Evolutionary conservation across 30 jellyfish, hydroid and myxozoan species (phyloP).

Genomic region (Sanderia malayensis): DNA sequence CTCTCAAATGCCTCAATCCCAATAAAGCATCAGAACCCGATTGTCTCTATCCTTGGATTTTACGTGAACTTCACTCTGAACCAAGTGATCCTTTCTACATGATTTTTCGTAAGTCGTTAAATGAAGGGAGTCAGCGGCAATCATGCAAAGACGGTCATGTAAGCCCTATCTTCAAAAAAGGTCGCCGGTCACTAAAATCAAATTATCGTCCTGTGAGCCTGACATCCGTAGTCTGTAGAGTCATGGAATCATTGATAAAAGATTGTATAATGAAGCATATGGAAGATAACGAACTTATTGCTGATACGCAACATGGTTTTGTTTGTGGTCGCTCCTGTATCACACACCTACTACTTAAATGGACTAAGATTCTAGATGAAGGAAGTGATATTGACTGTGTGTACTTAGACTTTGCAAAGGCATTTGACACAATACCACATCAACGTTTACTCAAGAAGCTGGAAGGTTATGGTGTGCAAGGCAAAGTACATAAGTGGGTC

Average conservation of each 20-base stretch:
- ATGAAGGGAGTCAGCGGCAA: slow-evolving; percentile 28
- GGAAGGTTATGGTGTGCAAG: slow-evolving; percentile 13
- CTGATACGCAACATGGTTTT: slow-evolving; percentile 13
- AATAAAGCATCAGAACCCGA: slow-evolving; percentile 29
- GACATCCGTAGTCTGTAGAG: slow-evolving; percentile 11
- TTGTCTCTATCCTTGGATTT: slow-evolving; percentile 18
- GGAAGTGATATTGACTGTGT: slow-evolving; percentile 5
- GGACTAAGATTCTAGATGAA: slow-evolving; percentile 3
- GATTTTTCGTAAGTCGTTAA: slow-evolving; percentile 24
- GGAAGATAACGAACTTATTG: slow-evolving; percentile 7
- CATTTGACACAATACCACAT: slow-evolving; percentile 9
- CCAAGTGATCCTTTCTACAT: slow-evolving; percentile 30
- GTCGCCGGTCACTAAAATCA: slow-evolving; percentile 2
- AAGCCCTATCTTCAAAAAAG: slow-evolving; percentile 27
- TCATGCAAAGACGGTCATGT: slow-evolving; percentile 32
- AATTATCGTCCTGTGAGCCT: slow-evolving; percentile 17
- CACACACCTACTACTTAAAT: slow-evolving; percentile 1
- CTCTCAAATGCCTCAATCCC: slow-evolving; percentile 21
- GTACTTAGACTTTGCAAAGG: slow-evolving; percentile 6
- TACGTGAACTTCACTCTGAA: slow-evolving; percentile 21
- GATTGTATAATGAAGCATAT: slow-evolving; percentile 16
- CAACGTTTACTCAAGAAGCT: slow-evolving; percentile 13
- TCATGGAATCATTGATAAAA: slow-evolving; percentile 4
- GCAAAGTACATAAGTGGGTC: background rate
- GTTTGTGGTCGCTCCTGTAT: slow-evolving; percentile 13